Evolutionary conservation across 2,113 vertebrate species (phyloP).

Genomic region (Rhegmatorhina hoffmannsi): DNA sequence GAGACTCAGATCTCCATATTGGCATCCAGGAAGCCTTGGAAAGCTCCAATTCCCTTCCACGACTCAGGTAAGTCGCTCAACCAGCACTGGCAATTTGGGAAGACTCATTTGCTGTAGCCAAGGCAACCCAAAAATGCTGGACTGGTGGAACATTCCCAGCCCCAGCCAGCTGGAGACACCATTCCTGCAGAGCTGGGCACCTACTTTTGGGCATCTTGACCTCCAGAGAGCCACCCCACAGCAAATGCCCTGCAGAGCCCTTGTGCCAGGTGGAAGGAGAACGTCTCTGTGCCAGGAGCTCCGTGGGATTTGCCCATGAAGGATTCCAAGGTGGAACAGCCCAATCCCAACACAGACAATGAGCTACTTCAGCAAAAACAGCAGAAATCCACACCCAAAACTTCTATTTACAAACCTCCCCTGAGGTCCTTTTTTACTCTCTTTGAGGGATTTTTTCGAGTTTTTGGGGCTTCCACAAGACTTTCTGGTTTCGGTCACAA

Average conservation of each 20-base stretch:
- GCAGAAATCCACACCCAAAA: not conserved
- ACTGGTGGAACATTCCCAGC: not conserved
- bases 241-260: not conserved
- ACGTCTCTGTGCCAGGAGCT: rapidly evolving
- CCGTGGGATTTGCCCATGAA: not conserved
- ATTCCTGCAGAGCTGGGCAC: not conserved
- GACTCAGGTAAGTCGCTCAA: not conserved
- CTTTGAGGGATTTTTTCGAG: not conserved
- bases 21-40: not conserved
- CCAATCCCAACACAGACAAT: not conserved
- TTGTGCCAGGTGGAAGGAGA: not conserved
- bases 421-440: not conserved
- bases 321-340: not conserved
- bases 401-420: not conserved
- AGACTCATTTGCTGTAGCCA: not conserved
- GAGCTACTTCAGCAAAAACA: not conserved
- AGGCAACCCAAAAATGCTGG: not conserved
- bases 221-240: not conserved
- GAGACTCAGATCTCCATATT: not conserved
- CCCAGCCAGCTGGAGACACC: not conserved
- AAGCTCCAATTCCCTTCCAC: not conserved
- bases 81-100: not conserved
- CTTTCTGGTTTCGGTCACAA: not conserved
- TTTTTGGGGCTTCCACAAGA: not conserved
- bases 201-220: not conserved